Evolutionary conservation across 2,797 vertebrate species (phyloP).

Genomic region (Peromyscus attwateri): DNA sequence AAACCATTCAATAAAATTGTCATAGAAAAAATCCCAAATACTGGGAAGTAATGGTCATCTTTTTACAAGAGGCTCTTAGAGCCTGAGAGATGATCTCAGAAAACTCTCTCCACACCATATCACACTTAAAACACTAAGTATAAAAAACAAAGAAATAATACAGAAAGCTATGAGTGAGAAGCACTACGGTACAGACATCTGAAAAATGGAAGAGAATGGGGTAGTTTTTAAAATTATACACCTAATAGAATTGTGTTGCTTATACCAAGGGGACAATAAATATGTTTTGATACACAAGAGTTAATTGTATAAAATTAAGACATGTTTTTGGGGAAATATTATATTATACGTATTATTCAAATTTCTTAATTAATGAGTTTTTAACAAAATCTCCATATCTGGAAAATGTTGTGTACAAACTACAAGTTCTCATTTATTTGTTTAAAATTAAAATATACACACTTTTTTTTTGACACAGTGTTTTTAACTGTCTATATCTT

Average conservation of each 20-base stretch:
- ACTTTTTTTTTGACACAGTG: neutral
- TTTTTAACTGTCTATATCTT: neutral
- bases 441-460: neutral
- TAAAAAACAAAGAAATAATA: neutral
- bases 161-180: neutral
- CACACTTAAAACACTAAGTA: neutral
- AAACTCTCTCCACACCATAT: neutral
- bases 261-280: neutral
- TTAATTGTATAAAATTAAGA: neutral
- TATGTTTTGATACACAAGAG: neutral
- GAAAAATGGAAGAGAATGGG: neutral
- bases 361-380: neutral
- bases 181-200: neutral
- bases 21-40: neutral
- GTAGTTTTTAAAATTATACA: neutral
- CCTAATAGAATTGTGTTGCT: neutral
- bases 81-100: neutral
- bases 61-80: neutral
- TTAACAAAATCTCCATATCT: neutral
- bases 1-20: neutral
- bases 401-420: neutral
- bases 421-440: neutral
- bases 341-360: neutral
- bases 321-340: neutral
- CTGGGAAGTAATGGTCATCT: neutral